These are phyloP conservation scores for Hestina assimilis DNA, from an alignment of 1,140 invertebrate species.

Conservation along the genomic window DNA sequence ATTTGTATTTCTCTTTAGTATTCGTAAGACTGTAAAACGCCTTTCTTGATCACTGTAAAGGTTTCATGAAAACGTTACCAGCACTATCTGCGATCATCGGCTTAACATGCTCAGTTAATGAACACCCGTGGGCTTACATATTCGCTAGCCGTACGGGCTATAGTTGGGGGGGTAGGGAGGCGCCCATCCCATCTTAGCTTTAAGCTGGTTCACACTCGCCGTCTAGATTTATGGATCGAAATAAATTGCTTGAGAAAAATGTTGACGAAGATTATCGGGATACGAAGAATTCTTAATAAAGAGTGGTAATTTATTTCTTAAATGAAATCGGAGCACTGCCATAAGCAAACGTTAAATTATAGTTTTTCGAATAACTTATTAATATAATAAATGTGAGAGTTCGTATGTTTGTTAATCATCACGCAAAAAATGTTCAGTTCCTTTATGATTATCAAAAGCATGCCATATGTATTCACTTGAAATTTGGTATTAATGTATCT, in stretches of 20 bases:
- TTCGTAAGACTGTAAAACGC: constrained; percentile 14
- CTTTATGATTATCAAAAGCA: too few relatives aligned
- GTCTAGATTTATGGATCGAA: constrained; percentile 32
- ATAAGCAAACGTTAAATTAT: too few relatives aligned
- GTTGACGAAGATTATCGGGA: constrained; percentile 13
- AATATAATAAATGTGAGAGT: too few relatives aligned
- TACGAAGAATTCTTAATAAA: not conserved
- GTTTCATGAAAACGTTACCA: constrained; percentile 32
- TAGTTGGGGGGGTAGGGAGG: constrained; percentile 26
- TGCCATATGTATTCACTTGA: too few relatives aligned
- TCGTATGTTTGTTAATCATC: too few relatives aligned
- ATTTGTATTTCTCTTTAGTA: constrained; percentile 16
- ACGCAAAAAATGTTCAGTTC: too few relatives aligned
- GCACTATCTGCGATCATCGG: constrained; percentile 57
- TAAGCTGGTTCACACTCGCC: constrained; percentile 30
- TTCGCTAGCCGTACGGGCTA: constrained; percentile 37
- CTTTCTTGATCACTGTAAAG: constrained; percentile 39
- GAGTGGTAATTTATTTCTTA: not conserved
- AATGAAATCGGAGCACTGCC: not conserved
- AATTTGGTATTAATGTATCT: too few relatives aligned
- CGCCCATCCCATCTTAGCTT: constrained; percentile 28
- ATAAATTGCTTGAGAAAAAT: constrained; percentile 28
- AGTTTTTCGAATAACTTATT: too few relatives aligned
- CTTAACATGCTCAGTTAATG: constrained; percentile 69
- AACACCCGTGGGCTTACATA: constrained; percentile 64